Evolutionary conservation across 2,113 vertebrate species (phyloP).

Genomic region (Syngnathus typhle): DNA sequence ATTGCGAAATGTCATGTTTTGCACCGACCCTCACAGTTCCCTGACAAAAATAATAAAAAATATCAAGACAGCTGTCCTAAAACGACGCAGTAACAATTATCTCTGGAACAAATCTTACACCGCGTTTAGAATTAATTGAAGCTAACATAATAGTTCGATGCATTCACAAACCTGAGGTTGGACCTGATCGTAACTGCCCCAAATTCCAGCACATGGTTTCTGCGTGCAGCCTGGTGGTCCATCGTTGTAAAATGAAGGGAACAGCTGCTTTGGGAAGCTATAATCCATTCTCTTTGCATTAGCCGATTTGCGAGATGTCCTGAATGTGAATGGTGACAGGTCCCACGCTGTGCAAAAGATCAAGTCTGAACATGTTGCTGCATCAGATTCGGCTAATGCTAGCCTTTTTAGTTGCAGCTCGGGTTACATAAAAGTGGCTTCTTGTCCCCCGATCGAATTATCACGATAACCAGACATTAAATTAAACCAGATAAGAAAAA

Average conservation of each 20-base stretch:
- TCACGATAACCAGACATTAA: not conserved
- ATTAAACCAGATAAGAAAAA: not conserved
- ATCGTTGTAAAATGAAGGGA: conserved; percentile 50
- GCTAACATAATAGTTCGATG: not conserved
- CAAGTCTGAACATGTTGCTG: conserved; percentile 27
- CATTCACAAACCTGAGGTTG: conserved; percentile 44
- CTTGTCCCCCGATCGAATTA: not conserved
- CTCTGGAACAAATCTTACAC: not conserved
- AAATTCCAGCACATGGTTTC: conserved; percentile 25
- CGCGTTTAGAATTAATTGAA: not conserved
- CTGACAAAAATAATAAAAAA: not conserved
- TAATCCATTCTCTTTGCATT: conserved; percentile 49
- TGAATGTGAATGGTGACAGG: rapidly evolving
- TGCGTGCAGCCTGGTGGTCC: conserved; percentile 41
- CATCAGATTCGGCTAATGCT: not conserved
- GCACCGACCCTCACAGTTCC: not conserved
- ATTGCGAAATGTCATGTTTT: not conserved
- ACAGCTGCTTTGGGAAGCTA: conserved; percentile 60
- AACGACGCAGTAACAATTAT: not conserved
- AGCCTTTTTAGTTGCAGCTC: not conserved
- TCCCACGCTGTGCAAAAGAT: not conserved
- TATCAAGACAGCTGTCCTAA: not conserved
- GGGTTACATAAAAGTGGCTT: not conserved
- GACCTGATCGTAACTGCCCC: conserved; percentile 55
- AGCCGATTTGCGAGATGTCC: rapidly evolving